These are phyloP conservation scores for Ostrea denselamellosa DNA, from an alignment of 1,140 invertebrate genomes.

Conservation along the genomic window DNA sequence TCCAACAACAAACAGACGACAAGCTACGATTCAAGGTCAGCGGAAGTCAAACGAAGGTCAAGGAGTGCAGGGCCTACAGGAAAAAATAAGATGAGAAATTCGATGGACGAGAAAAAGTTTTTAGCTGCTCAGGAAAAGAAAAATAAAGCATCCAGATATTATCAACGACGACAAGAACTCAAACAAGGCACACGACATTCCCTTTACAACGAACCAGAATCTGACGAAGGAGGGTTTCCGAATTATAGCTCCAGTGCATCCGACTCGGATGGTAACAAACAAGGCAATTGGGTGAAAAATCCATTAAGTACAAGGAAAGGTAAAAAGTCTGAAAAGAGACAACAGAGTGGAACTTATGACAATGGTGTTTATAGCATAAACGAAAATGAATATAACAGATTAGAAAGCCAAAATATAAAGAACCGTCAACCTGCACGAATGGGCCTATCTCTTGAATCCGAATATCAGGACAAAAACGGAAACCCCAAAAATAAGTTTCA, in stretches of 20 bases:
- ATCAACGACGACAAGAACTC: conserved; percentile 47
- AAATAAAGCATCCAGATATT: conserved; percentile 46
- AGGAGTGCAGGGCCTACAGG: conserved; percentile 71
- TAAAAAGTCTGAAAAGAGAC: conserved; percentile 62
- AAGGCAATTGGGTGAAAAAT: conserved; percentile 72
- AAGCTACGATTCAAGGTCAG: conserved; percentile 35
- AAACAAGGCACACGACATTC: conserved; percentile 55
- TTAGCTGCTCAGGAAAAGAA: conserved; percentile 46
- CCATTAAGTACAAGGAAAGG: conserved; percentile 68
- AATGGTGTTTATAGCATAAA: conserved; percentile 32
- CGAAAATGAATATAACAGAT: conserved; percentile 48
- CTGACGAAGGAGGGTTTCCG: conserved; percentile 61
- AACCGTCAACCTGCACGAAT: conserved; percentile 26
- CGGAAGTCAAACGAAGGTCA: conserved; percentile 66
- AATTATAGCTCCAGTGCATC: conserved; percentile 53
- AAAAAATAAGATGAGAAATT: conserved; percentile 58
- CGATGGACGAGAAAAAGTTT: conserved; percentile 56
- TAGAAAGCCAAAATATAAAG: conserved; percentile 39
- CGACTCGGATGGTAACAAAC: conserved; percentile 66
- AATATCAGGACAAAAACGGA: conserved; percentile 52
- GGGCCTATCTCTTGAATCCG: conserved; percentile 46
- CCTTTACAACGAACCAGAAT: conserved; percentile 62
- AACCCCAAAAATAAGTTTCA: conserved; percentile 68
- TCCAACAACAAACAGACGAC: conserved; percentile 43
- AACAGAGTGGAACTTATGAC: conserved; percentile 51